These are phyloP conservation scores for Catharus minimus DNA, from an alignment of 2,113 vertebrate genomes.

Conservation along the genomic window DNA sequence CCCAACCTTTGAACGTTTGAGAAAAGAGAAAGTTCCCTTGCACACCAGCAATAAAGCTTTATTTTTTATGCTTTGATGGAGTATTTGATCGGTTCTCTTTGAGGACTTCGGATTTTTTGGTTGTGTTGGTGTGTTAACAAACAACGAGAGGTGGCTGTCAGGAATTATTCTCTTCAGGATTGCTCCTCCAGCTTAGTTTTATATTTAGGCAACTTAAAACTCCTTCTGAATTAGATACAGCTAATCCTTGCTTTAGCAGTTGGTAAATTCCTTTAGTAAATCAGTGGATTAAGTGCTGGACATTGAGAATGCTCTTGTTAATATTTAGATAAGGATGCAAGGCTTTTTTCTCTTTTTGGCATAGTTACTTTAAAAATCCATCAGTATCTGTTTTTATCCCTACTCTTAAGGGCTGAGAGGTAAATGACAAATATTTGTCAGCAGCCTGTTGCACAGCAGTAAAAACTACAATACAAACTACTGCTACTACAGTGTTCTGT, in stretches of 20 bases:
- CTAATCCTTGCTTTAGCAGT: conserved; percentile 31
- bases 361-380: background rate
- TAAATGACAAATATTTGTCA: background rate
- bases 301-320: background rate
- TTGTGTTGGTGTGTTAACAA: background rate
- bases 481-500: background rate
- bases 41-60: background rate
- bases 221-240: background rate
- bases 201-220: conserved; percentile 11
- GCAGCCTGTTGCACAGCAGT: background rate
- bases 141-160: background rate
- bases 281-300: background rate
- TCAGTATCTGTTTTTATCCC: background rate
- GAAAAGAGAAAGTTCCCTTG: background rate
- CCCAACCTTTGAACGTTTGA: fast-evolving
- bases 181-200: background rate
- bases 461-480: background rate
- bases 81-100: fast-evolving
- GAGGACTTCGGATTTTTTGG: background rate
- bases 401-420: background rate
- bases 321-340: background rate
- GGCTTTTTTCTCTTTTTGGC: background rate
- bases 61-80: fast-evolving
- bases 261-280: background rate
- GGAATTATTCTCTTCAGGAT: background rate